Evolutionary conservation across 2,113 vertebrate species (phyloP).

Genomic region (Panthera uncia): DNA sequence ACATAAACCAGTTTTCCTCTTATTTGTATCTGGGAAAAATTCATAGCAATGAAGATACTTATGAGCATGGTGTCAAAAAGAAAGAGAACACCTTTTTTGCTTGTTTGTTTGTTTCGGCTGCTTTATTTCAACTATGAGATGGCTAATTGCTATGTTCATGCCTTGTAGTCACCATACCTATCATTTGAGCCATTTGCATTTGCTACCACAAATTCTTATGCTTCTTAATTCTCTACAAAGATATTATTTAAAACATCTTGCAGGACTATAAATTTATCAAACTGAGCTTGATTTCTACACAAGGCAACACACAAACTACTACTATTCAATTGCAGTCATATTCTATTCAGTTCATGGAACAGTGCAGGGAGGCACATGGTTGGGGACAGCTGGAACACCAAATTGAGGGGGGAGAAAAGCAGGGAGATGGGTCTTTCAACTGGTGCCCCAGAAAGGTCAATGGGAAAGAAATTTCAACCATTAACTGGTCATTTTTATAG

Average conservation of each 20-base stretch:
- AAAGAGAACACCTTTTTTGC: background rate
- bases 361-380: background rate
- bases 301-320: background rate
- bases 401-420: accelerated
- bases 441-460: background rate
- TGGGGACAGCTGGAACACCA: background rate
- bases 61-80: background rate
- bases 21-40: background rate
- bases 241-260: background rate
- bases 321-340: background rate
- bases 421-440: background rate
- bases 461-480: background rate
- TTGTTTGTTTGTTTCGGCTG: background rate
- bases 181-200: background rate
- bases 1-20: background rate
- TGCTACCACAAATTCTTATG: background rate
- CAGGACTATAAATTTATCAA: background rate
- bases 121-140: background rate
- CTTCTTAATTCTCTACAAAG: background rate
- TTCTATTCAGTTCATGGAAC: background rate
- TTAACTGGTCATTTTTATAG: background rate
- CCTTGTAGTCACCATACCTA: background rate
- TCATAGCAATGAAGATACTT: background rate
- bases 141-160: background rate
- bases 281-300: background rate